These are phyloP conservation scores for Melinaea menophilus DNA, from an alignment of 2,888 invertebrate genomes.

Conservation along the genomic window DNA sequence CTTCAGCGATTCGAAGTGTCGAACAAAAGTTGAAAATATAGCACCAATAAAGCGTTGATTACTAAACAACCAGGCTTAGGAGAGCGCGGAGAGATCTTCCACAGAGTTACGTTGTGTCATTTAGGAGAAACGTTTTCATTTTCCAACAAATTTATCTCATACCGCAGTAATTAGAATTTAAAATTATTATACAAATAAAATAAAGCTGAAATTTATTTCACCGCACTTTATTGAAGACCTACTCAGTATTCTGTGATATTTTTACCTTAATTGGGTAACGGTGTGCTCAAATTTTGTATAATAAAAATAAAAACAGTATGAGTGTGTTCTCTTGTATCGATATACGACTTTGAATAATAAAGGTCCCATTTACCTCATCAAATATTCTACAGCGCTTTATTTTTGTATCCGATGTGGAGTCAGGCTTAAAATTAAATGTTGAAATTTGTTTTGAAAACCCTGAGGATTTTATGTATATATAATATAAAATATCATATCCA, in stretches of 20 bases:
- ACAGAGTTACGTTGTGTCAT: conserved; percentile 25
- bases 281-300: conserved; percentile 9
- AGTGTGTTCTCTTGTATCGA: conserved; percentile 28
- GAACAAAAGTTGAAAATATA: conserved; percentile 49
- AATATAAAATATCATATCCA: too few species aligned
- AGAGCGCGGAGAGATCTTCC: conserved; percentile 38
- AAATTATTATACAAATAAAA: conserved; percentile 21
- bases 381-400: conserved; percentile 26
- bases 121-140: conserved; percentile 27
- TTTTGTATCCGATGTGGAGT: conserved; percentile 10
- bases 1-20: conserved; percentile 38
- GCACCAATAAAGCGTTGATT: conserved; percentile 52
- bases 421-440: conserved; percentile 8
- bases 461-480: background rate
- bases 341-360: conserved; percentile 26
- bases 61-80: conserved; percentile 42
- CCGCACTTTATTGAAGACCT: conserved; percentile 13
- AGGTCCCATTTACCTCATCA: conserved; percentile 19
- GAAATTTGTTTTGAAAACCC: background rate
- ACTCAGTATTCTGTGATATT: conserved; percentile 16
- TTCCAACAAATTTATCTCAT: conserved; percentile 29
- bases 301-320: conserved; percentile 22
- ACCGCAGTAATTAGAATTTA: conserved; percentile 28
- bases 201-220: conserved; percentile 24
- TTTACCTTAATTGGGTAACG: conserved; percentile 19